Evolutionary conservation across 2,113 vertebrate genomes (phyloP).

Genomic region (Toxostoma redivivum): DNA sequence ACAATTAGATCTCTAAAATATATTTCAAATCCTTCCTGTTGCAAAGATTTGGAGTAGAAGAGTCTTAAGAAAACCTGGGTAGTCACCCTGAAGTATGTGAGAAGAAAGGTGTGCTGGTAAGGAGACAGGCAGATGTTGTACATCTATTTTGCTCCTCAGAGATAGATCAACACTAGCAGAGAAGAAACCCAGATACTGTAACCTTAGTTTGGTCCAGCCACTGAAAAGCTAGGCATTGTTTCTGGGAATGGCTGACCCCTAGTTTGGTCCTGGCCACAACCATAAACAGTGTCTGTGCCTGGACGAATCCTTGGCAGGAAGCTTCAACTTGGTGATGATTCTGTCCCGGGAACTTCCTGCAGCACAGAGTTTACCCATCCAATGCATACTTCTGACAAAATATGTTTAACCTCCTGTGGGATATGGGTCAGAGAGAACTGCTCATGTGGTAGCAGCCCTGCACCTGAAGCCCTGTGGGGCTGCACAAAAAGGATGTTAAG

Average conservation of each 20-base stretch:
- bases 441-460: background rate
- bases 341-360: background rate
- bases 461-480: background rate
- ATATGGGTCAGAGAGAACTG: background rate
- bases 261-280: background rate
- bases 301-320: background rate
- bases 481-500: background rate
- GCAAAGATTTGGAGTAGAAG: background rate
- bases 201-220: background rate
- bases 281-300: background rate
- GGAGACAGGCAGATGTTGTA: fast-evolving
- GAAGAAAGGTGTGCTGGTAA: background rate
- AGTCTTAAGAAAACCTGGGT: background rate
- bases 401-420: background rate
- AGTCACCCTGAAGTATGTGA: background rate
- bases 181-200: background rate
- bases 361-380: background rate
- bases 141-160: background rate
- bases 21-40: background rate
- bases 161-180: background rate
- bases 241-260: background rate
- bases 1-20: background rate
- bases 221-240: background rate
- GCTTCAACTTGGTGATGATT: background rate
- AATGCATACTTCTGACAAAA: background rate